phyloP scores from a whole-genome alignment of 1,140 invertebrate genomes.

The Brachystomella parvula region DNA sequence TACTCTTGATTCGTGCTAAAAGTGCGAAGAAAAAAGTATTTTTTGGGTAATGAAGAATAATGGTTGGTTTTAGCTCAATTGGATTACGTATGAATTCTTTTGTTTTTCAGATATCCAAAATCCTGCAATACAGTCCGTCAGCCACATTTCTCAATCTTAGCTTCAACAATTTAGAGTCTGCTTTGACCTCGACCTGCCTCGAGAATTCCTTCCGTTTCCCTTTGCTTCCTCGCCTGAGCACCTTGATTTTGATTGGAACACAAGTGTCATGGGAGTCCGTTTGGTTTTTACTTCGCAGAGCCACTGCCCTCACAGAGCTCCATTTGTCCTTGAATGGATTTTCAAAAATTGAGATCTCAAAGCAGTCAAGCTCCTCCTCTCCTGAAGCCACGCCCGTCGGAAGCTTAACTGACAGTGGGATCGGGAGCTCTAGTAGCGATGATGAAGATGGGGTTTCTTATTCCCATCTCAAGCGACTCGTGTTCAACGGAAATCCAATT shows the following conservation, averaged over 20 bases:
- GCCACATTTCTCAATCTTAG: constrained; percentile 84
- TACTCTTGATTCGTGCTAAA: background rate
- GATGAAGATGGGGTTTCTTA: constrained; percentile 35
- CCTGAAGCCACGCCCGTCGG: constrained; percentile 29
- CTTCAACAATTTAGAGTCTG: constrained; percentile 67
- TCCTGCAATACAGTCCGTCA: constrained; percentile 73
- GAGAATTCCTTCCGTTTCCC: constrained; percentile 33
- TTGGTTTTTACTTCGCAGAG: constrained; percentile 60
- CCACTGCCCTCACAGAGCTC: constrained; percentile 72
- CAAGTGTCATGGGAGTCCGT: constrained; percentile 73
- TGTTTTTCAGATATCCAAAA: constrained; percentile 62
- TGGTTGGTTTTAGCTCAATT: background rate
- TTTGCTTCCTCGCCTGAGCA: constrained; percentile 56
- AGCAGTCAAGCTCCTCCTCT: constrained; percentile 51
- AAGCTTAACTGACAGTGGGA: constrained; percentile 61
- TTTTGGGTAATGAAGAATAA: background rate
- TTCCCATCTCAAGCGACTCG: constrained; percentile 38
- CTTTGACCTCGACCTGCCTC: constrained; percentile 30
- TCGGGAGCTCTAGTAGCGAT: constrained; percentile 37
- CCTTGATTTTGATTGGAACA: constrained; percentile 77
- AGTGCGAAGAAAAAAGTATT: background rate
- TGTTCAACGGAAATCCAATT: constrained; percentile 57
- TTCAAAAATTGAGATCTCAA: constrained; percentile 55
- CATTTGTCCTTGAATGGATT: constrained; percentile 84
- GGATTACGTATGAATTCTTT: constrained; percentile 8